Base-by-base conservation (phyloP, 2,888 invertebrate genomes). In the Andrena bucephala region DNA sequence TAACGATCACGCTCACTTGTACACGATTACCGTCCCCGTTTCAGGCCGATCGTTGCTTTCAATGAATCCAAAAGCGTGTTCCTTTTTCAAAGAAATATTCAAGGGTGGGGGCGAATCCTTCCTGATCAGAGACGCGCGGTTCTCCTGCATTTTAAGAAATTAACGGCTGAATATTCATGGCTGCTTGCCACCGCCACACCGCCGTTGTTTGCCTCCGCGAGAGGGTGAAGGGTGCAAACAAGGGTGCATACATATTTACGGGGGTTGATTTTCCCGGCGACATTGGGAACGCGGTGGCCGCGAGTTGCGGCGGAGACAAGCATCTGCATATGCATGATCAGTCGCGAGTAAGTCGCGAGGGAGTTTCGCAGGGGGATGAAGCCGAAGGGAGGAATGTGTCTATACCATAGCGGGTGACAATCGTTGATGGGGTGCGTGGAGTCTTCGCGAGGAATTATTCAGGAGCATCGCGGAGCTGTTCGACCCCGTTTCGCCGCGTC, bases 111-210 rank as follows among this genome's bases (percentile, higher is more conserved):
- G 2, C 20, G 54, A 54, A 8, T 20, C 54, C 24, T 13, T 1
- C 10, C 24, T 1, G 57, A 57, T 27, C 24, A 10, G n/a, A 6
- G 52, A 2, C 8, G 20, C 24, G 20, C 57, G 57, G 24, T 57
- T 57, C 57, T 10, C 57, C 24, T 13, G 10, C 13, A 27, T 76
- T 24, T 6, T 36, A 62, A 68, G 62, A 42, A 70, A 77, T 60
- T 50, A 70, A 66, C 29, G 13, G 59, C 16, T 42, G 59, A 79
- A 79, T 80, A 80, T 80, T 78, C 80, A 80, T 79, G 54, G 13
- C n/a, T 6, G 63, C 2, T 72, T 33, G 8, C 10, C 16, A 16
- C 42, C 42, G 27, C 16, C 42, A 1, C 42, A 13, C 27, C 54
- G 2, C 16, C 29, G 48, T 72, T 66, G 57, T 77, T 65, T 59